Conservation (phyloP, 2,797 vertebrate species). For the Naso thynnoides region DNA sequence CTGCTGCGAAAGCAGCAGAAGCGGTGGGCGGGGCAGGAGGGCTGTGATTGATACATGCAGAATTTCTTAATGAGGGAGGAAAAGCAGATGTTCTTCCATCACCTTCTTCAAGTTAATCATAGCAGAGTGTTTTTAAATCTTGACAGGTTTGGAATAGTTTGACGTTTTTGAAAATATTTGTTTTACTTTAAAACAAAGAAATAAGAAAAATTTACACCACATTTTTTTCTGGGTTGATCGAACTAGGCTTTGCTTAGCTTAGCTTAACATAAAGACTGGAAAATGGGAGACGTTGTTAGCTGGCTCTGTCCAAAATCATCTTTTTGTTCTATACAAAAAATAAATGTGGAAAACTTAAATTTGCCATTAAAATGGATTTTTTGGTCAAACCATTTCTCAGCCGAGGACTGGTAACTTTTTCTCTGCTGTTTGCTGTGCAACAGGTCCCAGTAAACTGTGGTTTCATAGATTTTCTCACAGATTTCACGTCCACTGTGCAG, state of each 20-base stretch:
- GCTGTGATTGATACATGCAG: too few species aligned
- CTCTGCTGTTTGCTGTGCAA: background rate
- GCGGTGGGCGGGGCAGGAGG: too few species aligned
- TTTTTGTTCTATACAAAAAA: background rate
- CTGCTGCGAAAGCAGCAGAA: too few species aligned
- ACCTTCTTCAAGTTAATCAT: too few species aligned
- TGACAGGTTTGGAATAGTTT: background rate
- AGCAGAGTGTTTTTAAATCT: too few species aligned
- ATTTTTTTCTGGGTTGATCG: background rate
- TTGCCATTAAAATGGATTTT: background rate
- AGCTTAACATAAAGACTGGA: background rate
- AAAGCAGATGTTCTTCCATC: too few species aligned
- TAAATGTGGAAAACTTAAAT: background rate
- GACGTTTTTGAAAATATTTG: background rate
- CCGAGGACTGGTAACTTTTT: background rate
- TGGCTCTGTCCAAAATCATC: background rate
- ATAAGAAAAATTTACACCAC: background rate
- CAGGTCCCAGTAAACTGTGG: background rate
- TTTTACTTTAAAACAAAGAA: too few species aligned
- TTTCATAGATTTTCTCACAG: conserved; percentile 2
- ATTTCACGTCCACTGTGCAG: background rate
- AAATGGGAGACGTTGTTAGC: too few species aligned
- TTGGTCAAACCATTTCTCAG: background rate
- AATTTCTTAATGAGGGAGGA: too few species aligned
- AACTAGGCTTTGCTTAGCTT: too few species aligned